A percentile compares a stretch with the other conserved stretches of the same genome.
phyloP scores from a whole-genome alignment of 2,888 invertebrate species.

The Rhogogaster chlorosoma region DNA sequence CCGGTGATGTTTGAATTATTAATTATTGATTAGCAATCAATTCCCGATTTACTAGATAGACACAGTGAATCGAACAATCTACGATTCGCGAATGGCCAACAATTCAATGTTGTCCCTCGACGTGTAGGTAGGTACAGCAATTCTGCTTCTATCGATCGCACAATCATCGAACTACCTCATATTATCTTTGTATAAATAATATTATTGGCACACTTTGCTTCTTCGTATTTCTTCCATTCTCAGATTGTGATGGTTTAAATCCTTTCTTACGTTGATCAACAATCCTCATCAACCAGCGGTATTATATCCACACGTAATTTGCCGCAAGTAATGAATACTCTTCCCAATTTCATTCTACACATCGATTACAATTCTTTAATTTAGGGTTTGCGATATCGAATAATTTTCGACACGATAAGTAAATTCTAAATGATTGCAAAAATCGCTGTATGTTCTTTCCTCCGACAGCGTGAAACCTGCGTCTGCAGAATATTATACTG shows the following conservation, averaged over 20 bases:
- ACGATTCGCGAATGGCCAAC: conserved; percentile 3
- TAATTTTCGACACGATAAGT: too few species aligned
- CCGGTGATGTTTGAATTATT: background rate
- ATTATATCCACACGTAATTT: background rate
- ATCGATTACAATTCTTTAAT: background rate
- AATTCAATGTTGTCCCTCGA: background rate
- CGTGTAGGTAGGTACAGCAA: background rate
- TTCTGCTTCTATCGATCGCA: background rate
- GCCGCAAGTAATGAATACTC: background rate
- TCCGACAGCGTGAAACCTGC: background rate
- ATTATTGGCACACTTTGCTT: conserved; percentile 4
- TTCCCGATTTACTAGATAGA: background rate
- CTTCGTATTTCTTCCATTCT: background rate
- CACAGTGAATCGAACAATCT: background rate
- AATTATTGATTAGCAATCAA: background rate
- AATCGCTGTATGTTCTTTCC: background rate
- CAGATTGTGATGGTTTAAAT: background rate
- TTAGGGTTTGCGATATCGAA: background rate
- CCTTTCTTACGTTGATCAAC: background rate
- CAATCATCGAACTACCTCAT: conserved; percentile 5
- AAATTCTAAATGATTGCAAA: background rate
- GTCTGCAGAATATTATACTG: background rate
- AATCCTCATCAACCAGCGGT: background rate
- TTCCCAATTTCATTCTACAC: background rate
- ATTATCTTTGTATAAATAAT: background rate